A percentile compares a stretch with the other conserved stretches of the same genome.
These are phyloP conservation scores for Tragopan temminckii DNA, from an alignment of 2,797 vertebrate species.

Conservation along the genomic window DNA sequence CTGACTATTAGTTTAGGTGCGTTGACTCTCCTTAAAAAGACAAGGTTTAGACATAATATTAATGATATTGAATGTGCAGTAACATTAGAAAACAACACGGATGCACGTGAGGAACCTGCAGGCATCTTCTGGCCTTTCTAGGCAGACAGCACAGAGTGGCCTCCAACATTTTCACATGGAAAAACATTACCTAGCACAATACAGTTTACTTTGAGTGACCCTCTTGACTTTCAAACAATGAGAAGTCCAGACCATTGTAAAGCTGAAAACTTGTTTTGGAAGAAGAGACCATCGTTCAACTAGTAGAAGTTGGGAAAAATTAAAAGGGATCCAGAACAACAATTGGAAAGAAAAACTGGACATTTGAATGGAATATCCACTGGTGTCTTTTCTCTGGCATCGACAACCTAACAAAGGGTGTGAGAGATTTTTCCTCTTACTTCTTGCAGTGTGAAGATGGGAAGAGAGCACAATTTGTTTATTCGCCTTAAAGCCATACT, in stretches of 20 bases:
- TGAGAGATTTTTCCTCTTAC: not conserved
- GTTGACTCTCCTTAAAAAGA: constrained; percentile 26
- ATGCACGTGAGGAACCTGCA: constrained; percentile 50
- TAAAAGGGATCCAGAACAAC: constrained; percentile 18
- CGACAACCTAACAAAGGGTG: not conserved
- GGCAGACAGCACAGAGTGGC: constrained; percentile 27
- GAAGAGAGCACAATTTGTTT: constrained; percentile 14
- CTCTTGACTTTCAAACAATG: constrained; percentile 46
- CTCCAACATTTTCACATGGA: constrained; percentile 33
- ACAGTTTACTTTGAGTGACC: constrained; percentile 71
- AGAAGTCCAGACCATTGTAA: constrained; percentile 44
- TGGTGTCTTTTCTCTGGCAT: constrained; percentile 16
- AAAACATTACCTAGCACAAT: constrained; percentile 9
- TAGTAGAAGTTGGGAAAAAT: not conserved
- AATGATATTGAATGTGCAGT: constrained; percentile 18
- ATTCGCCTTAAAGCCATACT: not conserved
- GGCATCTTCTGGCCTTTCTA: constrained; percentile 47
- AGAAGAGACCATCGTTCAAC: not conserved
- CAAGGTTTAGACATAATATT: constrained; percentile 53
- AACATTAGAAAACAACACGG: constrained; percentile 63
- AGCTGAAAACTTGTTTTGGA: constrained; percentile 21
- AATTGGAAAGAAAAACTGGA: constrained; percentile 35
- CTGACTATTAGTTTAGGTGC: constrained; percentile 43
- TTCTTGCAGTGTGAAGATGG: not conserved
- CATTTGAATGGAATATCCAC: not conserved